Conservation (phyloP, 2,888 invertebrate species). For the Muschampia plurimacula region DNA sequence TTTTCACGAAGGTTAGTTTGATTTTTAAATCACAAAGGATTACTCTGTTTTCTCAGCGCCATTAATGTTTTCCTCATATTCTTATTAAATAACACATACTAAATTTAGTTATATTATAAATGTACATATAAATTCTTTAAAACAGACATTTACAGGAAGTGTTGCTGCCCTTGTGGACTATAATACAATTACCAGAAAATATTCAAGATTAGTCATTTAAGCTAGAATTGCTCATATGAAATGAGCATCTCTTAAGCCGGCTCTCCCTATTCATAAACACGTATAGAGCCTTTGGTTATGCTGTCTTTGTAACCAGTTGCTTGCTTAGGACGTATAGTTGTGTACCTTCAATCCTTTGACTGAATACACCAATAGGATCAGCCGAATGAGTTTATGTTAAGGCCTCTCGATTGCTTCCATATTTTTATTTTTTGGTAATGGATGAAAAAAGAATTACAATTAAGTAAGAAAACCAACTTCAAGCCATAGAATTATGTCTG, state of each 20-base stretch:
- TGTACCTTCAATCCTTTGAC: slow-evolving; percentile 24
- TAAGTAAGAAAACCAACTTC: background rate
- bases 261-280: slow-evolving; percentile 4
- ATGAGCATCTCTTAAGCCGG: background rate
- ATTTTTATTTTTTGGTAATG: background rate
- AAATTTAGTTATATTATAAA: no score
- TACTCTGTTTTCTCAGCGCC: no score
- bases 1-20: no score
- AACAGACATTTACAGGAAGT: no score
- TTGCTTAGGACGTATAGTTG: slow-evolving; percentile 28
- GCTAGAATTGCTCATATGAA: background rate
- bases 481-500: background rate
- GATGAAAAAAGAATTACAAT: background rate
- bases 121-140: no score
- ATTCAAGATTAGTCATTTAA: no score
- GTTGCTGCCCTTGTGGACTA: no score
- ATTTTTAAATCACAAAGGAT: no score
- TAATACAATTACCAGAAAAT: no score
- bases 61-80: no score
- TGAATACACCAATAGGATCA: slow-evolving; percentile 22
- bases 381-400: slow-evolving; percentile 21
- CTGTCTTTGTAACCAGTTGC: slow-evolving; percentile 27
- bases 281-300: background rate
- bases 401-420: slow-evolving; percentile 1
- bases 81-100: no score